A percentile compares a stretch with the other conserved stretches of the same genome.
These are phyloP conservation scores for Mobula birostris DNA, from an alignment of 2,113 vertebrate species.

Conservation along the genomic window DNA sequence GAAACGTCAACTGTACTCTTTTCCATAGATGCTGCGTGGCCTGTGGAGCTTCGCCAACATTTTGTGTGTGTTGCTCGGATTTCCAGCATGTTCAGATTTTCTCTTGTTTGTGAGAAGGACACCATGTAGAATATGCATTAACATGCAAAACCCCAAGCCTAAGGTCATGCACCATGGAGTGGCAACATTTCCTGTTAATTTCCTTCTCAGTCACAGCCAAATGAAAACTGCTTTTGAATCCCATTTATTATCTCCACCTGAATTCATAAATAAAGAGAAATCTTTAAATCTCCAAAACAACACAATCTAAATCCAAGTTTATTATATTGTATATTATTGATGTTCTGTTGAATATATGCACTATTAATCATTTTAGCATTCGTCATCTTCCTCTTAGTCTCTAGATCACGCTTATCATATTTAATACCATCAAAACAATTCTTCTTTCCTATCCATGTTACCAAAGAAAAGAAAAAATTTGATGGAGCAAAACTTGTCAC, in stretches of 20 bases:
- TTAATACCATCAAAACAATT: too few relatives aligned
- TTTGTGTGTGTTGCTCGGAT: too few relatives aligned
- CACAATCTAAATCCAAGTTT: constrained; percentile 2
- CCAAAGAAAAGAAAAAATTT: too few relatives aligned
- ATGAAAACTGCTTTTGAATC: constrained; percentile 15
- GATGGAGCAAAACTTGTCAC: too few relatives aligned
- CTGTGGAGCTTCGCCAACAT: too few relatives aligned
- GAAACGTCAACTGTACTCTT: too few relatives aligned
- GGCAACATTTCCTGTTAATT: constrained; percentile 9
- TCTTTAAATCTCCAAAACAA: background rate
- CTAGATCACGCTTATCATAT: background rate
- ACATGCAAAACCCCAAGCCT: background rate
- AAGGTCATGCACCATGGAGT: background rate
- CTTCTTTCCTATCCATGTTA: too few relatives aligned
- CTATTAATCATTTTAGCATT: background rate
- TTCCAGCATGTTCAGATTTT: too few relatives aligned
- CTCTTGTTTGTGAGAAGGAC: background rate
- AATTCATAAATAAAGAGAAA: constrained; percentile 7
- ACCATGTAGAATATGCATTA: background rate
- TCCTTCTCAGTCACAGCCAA: constrained; percentile 10
- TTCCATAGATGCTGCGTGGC: too few relatives aligned
- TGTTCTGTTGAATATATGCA: background rate
- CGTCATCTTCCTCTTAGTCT: background rate
- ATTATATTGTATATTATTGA: constrained; percentile 24
- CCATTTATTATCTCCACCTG: background rate